Evolutionary conservation across 2,797 vertebrate species (phyloP), one percentile per base, ranked within the genome.

Genomic region (Pempheris klunzingeri): DNA sequence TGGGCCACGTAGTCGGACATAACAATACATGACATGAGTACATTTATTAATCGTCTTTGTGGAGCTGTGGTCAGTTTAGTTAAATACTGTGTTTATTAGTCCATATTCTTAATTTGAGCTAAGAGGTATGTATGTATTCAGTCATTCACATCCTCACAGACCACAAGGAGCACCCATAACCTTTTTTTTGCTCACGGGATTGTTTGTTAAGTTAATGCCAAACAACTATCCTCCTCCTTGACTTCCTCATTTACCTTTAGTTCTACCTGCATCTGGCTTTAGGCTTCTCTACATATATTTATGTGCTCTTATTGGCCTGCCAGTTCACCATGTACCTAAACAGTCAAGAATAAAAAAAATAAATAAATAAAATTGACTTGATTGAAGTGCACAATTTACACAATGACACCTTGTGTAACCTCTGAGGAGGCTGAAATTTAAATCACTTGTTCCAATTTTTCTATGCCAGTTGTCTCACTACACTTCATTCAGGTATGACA

Each of bases 1-100:
- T 74, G 44, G 79, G 62, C 74, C 76, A 58, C 2, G 80, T 83
- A 83, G 81, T 87, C 69, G 76, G 77, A 81, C 34, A 61, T 76
- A 52, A 54, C 44, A 4, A 67, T 57, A 75, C 46, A 62, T 34
- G 2, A 73, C 57, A 71, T 58, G 7, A 52, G 3, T 43, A 58
- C 34, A 76, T 50, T 36, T 32, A 30, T 64, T 13, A n/a, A 57
- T 32, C 5, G 18, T 52, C 13, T 77, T 38, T 43, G 3, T 53
- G 61, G 22, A 50, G 30, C 26, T 64, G 4, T 58, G 4, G 12
- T 63, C 39, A 7, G 1, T 64, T 71, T 15, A 39, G 32, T 53
- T 17, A 44, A 41, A 52, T 63, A 2, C 5, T 44, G 4, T 22
- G 11, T 52, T 76, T 53, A 32, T 55, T n/a, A 50, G 13, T 71